Base-by-base conservation (phyloP, 2,888 invertebrate species). In the Seira sanloemensis region DNA sequence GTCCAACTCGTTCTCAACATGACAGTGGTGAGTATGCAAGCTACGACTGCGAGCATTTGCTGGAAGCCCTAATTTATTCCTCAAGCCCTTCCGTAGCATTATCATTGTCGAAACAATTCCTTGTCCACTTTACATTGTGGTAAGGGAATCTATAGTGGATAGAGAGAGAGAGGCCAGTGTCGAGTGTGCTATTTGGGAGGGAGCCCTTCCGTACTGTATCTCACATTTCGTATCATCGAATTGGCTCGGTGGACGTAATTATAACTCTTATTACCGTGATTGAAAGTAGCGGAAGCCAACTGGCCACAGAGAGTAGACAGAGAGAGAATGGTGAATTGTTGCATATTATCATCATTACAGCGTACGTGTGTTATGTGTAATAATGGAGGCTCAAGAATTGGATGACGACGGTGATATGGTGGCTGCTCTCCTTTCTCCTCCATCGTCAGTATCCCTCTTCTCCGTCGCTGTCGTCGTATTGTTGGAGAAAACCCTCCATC, bases 1-100 rank as follows among this genome's bases (percentile, higher is more conserved):
- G 9, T 58, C 58, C 58, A 58, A n/a, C n/a, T n/a, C n/a, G n/a
- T n/a, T n/a, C n/a, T n/a, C n/a, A 58, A 18, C 58, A 58, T 58
- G 58, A 58, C 58, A 58, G n/a, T 9, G 5, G n/a, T 9, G 5
- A 18, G 58, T 37, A 37, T 37, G 37, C 37, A 37, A 37, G 7
- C 12, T 12, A 37, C n/a, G 37, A 37, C 7, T 37, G n/a, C n/a
- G 12, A 9, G 5, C n/a, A 9, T 58, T 58, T n/a, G n/a, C n/a
- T n/a, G n/a, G n/a, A n/a, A n/a, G n/a, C n/a, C n/a, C n/a, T n/a
- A n/a, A 58, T 58, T 58, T n/a, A 58, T 18, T 58, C 5, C 2
- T 18, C 58, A 58, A 4, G n/a, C 2, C 58, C 12, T 9, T 58
- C 58, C 58, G 2, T 58, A 12, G 7, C 58, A 2, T 58, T n/a